Conservation (phyloP, 2,888 invertebrate genomes). For the Nesidiocoris tenuis region DNA sequence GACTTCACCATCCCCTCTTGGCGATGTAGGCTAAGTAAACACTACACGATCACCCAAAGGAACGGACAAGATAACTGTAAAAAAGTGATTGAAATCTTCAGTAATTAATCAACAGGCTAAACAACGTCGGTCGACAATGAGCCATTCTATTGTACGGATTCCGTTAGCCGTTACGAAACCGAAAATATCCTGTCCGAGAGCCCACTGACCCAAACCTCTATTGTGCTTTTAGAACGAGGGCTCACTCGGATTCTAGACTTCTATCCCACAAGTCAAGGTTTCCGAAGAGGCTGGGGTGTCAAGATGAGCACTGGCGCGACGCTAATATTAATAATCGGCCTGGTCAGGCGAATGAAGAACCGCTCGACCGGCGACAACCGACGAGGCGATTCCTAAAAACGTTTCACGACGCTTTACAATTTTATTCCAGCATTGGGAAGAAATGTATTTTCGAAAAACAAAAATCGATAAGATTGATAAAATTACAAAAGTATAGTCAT, state of each 20-base stretch:
- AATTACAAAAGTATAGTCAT: no score
- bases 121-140: constrained; percentile 10
- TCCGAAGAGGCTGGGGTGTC: not conserved
- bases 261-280: not conserved
- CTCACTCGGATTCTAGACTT: not conserved
- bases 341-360: not conserved
- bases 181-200: constrained; percentile 31
- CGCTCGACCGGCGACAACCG: not conserved
- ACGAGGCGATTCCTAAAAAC: no score
- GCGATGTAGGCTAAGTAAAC: no score
- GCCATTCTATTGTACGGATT: constrained; percentile 5
- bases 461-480: no score
- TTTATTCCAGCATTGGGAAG: no score
- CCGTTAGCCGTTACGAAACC: constrained; percentile 13
- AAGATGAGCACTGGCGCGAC: not conserved
- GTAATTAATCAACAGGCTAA: constrained; percentile 18
- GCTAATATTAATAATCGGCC: not conserved
- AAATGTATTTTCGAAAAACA: no score
- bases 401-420: no score
- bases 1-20: no score
- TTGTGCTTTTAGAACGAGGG: constrained; percentile 6
- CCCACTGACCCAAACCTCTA: constrained; percentile 26
- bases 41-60: no score
- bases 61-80: not conserved
- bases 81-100: constrained; percentile 12